phyloP scores from a whole-genome alignment of 2,113 vertebrate species.

The Aramus guarauna region DNA sequence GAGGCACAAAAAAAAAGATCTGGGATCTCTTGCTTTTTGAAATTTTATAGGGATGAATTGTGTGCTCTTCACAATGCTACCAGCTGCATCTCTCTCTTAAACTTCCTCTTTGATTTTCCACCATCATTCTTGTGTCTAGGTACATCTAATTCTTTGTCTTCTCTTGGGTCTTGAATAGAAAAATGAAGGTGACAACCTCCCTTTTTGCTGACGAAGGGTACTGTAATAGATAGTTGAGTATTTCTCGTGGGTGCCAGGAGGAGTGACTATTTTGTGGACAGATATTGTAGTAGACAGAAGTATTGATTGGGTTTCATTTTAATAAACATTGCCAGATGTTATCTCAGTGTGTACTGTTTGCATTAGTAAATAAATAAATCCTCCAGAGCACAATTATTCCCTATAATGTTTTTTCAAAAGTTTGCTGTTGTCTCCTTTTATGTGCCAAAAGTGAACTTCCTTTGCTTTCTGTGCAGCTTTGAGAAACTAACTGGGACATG shows the following conservation, averaged over 20 bases:
- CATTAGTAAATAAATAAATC: constrained; percentile 57
- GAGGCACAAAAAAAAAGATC: neutral
- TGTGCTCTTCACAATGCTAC: neutral
- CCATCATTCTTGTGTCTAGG: neutral
- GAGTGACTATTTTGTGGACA: constrained; percentile 19
- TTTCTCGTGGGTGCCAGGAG: neutral
- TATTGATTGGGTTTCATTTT: constrained; percentile 40
- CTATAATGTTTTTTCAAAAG: constrained; percentile 13
- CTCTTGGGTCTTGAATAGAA: neutral
- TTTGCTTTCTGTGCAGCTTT: neutral
- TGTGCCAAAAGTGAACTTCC: neutral
- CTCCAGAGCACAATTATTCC: constrained; percentile 31
- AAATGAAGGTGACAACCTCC: neutral
- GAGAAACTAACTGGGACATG: neutral
- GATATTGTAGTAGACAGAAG: constrained; percentile 33
- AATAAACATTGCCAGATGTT: constrained; percentile 53
- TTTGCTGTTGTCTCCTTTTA: neutral
- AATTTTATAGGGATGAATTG: neutral
- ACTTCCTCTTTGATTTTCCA: neutral
- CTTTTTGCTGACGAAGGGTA: neutral
- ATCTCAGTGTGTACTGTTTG: constrained; percentile 46
- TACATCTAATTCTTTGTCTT: neutral
- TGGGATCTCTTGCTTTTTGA: neutral
- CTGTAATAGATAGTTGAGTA: neutral
- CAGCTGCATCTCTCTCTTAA: neutral